Evolutionary conservation across 2,113 vertebrate species (phyloP).

Genomic region (Rhadina sibilatrix): DNA sequence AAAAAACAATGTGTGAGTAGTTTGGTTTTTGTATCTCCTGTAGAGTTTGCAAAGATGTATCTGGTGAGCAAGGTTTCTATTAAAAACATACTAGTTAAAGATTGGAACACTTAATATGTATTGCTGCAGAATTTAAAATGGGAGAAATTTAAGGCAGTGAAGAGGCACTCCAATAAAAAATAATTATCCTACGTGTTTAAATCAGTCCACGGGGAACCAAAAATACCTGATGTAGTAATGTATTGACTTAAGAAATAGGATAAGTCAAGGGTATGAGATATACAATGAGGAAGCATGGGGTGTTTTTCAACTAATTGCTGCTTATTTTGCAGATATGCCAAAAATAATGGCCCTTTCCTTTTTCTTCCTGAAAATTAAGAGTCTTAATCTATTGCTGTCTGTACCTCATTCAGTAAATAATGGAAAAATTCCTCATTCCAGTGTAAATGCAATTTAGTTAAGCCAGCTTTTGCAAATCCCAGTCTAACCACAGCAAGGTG

Average conservation of each 20-base stretch:
- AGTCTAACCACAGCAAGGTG: neutral
- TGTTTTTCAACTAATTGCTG: slow-evolving; percentile 65
- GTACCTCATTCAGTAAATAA: slow-evolving; percentile 13
- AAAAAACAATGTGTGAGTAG: neutral
- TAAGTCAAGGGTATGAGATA: slow-evolving; percentile 70
- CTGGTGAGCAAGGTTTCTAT: slow-evolving; percentile 60
- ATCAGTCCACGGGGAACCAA: slow-evolving; percentile 61
- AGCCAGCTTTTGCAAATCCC: neutral
- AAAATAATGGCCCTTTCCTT: slow-evolving; percentile 58
- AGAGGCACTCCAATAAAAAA: slow-evolving; percentile 46
- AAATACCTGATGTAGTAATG: slow-evolving; percentile 69
- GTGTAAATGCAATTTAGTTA: neutral
- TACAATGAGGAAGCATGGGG: slow-evolving; percentile 36
- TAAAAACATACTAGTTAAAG: slow-evolving; percentile 59
- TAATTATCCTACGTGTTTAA: slow-evolving; percentile 69
- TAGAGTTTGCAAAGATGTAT: slow-evolving; percentile 28
- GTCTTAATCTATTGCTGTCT: slow-evolving; percentile 34
- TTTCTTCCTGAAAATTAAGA: slow-evolving; percentile 55
- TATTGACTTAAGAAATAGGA: slow-evolving; percentile 71
- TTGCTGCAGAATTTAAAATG: slow-evolving; percentile 60
- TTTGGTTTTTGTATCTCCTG: slow-evolving; percentile 62
- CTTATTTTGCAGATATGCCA: slow-evolving; percentile 67
- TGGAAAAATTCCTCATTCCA: slow-evolving; percentile 36
- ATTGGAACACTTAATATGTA: slow-evolving; percentile 63
- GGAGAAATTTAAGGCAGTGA: slow-evolving; percentile 60